Conservation (phyloP, 2,888 invertebrate genomes). For the Lissocephala sabroskyi region DNA sequence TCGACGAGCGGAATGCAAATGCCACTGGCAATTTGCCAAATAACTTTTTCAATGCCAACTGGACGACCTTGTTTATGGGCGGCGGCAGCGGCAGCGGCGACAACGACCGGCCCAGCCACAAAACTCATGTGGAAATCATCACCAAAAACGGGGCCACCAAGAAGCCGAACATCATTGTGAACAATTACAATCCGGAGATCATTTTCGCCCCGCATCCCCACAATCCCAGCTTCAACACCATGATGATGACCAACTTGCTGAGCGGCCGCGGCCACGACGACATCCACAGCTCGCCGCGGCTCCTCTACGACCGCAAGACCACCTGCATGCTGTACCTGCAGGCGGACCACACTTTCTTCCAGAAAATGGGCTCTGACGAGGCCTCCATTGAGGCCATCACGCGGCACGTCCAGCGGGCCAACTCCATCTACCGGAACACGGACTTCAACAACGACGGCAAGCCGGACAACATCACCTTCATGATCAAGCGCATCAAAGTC, state of each 20-base stretch:
- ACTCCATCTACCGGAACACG: slow-evolving; percentile 88
- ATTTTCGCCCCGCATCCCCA: slow-evolving; percentile 68
- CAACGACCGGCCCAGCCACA: slow-evolving; percentile 76
- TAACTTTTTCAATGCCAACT: slow-evolving; percentile 70
- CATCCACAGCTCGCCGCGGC: slow-evolving; percentile 65
- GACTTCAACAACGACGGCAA: slow-evolving; percentile 95
- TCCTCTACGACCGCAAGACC: slow-evolving; percentile 82
- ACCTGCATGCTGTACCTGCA: slow-evolving; percentile 96
- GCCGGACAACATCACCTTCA: slow-evolving; percentile 93
- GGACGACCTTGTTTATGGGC: slow-evolving; percentile 58
- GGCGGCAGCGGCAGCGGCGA: slow-evolving; percentile 30
- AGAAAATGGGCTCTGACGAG: slow-evolving; percentile 94
- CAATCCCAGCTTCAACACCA: slow-evolving; percentile 68
- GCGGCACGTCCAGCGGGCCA: slow-evolving; percentile 93
- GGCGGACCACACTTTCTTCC: slow-evolving; percentile 96
- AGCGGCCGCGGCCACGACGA: slow-evolving; percentile 59
- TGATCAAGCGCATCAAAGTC: slow-evolving; percentile 96
- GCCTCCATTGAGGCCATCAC: slow-evolving; percentile 97
- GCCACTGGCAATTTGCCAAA: slow-evolving; percentile 47
- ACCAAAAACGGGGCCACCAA: slow-evolving; percentile 79
- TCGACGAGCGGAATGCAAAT: slow-evolving; percentile 41
- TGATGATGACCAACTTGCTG: slow-evolving; percentile 67
- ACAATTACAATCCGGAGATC: slow-evolving; percentile 74
- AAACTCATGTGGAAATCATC: slow-evolving; percentile 79
- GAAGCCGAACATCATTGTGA: slow-evolving; percentile 78